phyloP scores from a whole-genome alignment of 2,888 invertebrate species.

The Noctua janthina region DNA sequence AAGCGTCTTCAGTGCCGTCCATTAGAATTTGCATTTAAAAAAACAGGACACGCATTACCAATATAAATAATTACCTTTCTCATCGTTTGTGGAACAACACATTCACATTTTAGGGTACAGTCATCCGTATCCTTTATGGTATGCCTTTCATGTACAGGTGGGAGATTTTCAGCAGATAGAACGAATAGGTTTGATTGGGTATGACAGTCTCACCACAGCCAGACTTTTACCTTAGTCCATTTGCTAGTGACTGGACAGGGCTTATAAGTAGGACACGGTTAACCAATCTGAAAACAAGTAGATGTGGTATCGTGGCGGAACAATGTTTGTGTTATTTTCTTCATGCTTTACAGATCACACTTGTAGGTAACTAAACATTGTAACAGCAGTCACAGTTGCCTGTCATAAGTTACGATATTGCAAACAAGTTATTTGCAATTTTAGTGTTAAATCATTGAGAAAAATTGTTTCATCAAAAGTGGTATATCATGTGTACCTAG shows the following conservation, averaged over 20 bases:
- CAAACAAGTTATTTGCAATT: constrained; percentile 10
- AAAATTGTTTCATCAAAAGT: not conserved
- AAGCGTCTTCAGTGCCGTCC: not conserved
- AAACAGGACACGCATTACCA: not conserved
- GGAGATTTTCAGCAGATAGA: not conserved
- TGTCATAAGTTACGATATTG: constrained; percentile 13
- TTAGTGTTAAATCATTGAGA: not conserved
- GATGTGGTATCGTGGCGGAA: not conserved
- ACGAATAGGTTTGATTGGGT: not conserved
- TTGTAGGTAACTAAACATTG: constrained; percentile 9
- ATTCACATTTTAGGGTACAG: not conserved
- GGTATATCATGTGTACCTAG: not conserved
- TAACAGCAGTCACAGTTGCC: constrained; percentile 21
- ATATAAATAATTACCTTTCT: not conserved
- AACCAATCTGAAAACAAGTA: not conserved
- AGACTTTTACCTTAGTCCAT: too few relatives aligned
- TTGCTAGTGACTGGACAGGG: not conserved
- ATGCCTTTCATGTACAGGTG: not conserved
- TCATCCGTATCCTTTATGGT: not conserved
- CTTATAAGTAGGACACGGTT: not conserved
- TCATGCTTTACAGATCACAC: constrained; percentile 21
- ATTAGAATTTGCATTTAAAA: not conserved
- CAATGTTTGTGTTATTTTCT: not conserved
- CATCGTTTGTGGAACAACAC: not conserved
- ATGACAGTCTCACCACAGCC: not conserved